Conservation (phyloP, 2,888 invertebrate genomes). For the Mamestra brassicae region DNA sequence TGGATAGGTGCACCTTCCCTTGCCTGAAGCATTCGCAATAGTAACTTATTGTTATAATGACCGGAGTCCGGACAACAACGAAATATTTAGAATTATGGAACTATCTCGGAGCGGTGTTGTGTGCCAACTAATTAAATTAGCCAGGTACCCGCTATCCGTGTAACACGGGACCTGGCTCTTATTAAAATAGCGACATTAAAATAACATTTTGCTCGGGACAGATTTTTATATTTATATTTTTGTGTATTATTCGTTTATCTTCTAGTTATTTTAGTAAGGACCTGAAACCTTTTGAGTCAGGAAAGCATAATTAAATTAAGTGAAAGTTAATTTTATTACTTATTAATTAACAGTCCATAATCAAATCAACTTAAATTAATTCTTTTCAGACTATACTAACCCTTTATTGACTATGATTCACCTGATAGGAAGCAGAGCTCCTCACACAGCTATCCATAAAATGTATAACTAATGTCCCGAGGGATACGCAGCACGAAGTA, state of each 20-base stretch:
- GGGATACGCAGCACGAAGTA: not conserved
- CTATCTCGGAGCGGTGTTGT: constrained; percentile 12
- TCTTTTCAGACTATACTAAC: not conserved
- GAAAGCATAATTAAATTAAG: not conserved
- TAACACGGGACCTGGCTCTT: constrained; percentile 1
- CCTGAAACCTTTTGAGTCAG: not conserved
- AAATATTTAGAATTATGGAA: constrained; percentile 36
- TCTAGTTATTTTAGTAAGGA: not conserved
- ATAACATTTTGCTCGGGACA: not conserved
- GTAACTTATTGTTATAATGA: constrained; percentile 1
- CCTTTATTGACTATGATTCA: not conserved
- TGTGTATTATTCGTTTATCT: not conserved
- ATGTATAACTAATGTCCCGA: constrained; percentile 18
- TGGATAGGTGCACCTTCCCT: not conserved
- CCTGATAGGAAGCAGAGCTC: not conserved
- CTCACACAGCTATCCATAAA: constrained; percentile 12
- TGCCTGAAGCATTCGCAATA: not conserved
- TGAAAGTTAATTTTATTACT: too few relatives aligned
- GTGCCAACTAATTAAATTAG: constrained; percentile 44
- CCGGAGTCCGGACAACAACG: not conserved
- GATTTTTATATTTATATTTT: not conserved
- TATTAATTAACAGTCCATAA: too few relatives aligned
- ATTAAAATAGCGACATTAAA: constrained; percentile 24
- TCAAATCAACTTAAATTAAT: not conserved
- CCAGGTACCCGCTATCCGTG: not conserved